phyloP scores from a whole-genome alignment of 2,797 vertebrate species.

The Propithecus perrieri region DNA sequence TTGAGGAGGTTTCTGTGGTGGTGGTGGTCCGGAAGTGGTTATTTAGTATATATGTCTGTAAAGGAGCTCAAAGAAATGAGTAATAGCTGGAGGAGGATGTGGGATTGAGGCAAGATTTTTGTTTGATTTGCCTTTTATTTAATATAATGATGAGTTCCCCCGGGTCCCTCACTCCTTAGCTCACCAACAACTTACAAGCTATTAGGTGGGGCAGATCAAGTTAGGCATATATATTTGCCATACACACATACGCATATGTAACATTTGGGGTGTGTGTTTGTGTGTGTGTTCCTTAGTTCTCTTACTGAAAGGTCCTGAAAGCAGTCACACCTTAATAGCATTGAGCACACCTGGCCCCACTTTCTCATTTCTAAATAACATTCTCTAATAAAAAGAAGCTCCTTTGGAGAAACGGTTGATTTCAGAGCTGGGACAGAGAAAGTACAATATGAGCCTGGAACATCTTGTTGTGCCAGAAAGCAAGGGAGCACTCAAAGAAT shows the following conservation, averaged over 20 bases:
- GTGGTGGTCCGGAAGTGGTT: neutral
- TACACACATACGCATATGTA: too few relatives aligned
- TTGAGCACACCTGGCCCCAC: accelerated
- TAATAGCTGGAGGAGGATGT: neutral
- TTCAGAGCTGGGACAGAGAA: conserved; percentile 37
- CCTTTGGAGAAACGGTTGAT: neutral
- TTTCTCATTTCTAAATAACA: neutral
- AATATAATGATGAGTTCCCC: neutral
- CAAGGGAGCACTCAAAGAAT: conserved; percentile 59
- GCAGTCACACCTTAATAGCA: neutral
- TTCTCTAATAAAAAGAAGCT: neutral
- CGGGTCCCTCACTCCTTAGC: neutral
- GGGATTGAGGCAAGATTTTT: neutral
- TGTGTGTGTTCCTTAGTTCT: neutral
- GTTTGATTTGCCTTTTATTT: neutral
- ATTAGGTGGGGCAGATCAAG: neutral
- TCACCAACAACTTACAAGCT: neutral
- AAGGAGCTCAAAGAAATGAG: neutral
- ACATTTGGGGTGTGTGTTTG: neutral
- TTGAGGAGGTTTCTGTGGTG: neutral
- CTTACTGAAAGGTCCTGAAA: neutral
- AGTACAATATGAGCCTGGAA: conserved; percentile 43
- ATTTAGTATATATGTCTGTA: neutral
- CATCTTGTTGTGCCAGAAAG: conserved; percentile 57
- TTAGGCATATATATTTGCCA: neutral